Evolutionary conservation across 2,797 vertebrate species (phyloP), one percentile per base, ranked within the genome.

Genomic region (Heterohyrax brucei): DNA sequence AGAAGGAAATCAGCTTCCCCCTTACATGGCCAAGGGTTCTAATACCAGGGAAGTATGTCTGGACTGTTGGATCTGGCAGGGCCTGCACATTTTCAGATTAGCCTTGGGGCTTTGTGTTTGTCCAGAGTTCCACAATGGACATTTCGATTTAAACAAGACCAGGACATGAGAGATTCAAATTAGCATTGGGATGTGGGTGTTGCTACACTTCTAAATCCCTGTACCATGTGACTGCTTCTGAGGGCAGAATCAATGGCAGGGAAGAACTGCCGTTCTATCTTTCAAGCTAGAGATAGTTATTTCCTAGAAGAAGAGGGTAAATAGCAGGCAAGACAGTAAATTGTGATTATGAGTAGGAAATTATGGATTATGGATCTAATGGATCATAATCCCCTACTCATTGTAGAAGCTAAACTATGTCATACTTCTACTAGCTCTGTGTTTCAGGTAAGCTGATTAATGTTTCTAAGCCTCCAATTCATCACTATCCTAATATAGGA

Each of bases 61-160:
- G 24, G 18, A 53, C 30, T 59, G 61, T 75, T 85, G 28, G 26
- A 84, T 68, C 18, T 76, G 46, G 26, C 30, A 53, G 18, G 21
- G 12, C 7, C 6, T 44, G 44, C 22, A 39, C 68, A 13, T 53
- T 48, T 26, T 68, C 19, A 26, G 1, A 33, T 77, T 22, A 46
- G n/a, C 13, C 14, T 80, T 92, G 12, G 3, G 26, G 48, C 33
- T 85, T 87, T 86, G 56, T 28, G 21, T 59, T 62, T 84, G 22
- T 85, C 18, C 22, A 94, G 30, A 79, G 26, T 59, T 56, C 3
- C 7, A 16, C 53, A 16, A 10, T 84, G 66, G 18, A 88, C 77
- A 87, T 96, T 66, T 56, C 72, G 66, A 81, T 89, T 91, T 92
- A 91, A 84, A 61, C 16, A 93, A 91, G 61, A n/a, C 46, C 48